phyloP scores from a whole-genome alignment of 2,113 vertebrate species.

The Telmatochromis sp. region DNA sequence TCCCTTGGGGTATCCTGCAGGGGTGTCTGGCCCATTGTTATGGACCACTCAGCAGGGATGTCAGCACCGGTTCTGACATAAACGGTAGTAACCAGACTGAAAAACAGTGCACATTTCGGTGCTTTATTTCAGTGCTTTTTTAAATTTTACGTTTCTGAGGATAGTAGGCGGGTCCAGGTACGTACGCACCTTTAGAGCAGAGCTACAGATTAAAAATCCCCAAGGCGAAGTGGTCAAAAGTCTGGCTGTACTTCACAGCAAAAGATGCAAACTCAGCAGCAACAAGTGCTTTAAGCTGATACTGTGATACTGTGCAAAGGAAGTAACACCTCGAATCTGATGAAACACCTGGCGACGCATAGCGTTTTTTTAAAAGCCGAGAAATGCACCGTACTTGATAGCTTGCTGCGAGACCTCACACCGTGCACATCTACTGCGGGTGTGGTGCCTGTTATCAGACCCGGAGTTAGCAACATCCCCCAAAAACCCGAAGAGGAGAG shows the following conservation, averaged over 20 bases:
- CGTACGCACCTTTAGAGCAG: background rate
- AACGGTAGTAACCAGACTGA: fast-evolving
- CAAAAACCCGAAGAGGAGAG: fast-evolving
- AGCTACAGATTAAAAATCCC: background rate
- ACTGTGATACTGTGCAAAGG: too few species aligned
- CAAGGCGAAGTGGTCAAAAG: fast-evolving
- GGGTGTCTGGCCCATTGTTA: background rate
- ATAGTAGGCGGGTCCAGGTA: fast-evolving
- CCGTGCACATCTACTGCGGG: fast-evolving
- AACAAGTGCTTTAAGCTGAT: fast-evolving
- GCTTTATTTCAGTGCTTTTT: background rate
- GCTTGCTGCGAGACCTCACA: too few species aligned
- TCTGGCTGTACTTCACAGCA: background rate
- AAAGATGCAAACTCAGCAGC: background rate
- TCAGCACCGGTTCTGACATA: background rate
- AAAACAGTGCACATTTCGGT: background rate
- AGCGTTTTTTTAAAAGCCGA: too few species aligned
- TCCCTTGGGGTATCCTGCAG: background rate
- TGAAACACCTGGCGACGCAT: too few species aligned
- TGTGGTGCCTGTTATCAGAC: fast-evolving
- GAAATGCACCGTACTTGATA: fast-evolving
- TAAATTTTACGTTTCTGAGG: fast-evolving
- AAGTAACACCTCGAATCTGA: fast-evolving
- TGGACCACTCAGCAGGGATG: background rate
- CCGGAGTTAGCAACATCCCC: too few species aligned